These are phyloP conservation scores for Channa striata DNA, from an alignment of 2,797 vertebrate species.

Conservation along the genomic window DNA sequence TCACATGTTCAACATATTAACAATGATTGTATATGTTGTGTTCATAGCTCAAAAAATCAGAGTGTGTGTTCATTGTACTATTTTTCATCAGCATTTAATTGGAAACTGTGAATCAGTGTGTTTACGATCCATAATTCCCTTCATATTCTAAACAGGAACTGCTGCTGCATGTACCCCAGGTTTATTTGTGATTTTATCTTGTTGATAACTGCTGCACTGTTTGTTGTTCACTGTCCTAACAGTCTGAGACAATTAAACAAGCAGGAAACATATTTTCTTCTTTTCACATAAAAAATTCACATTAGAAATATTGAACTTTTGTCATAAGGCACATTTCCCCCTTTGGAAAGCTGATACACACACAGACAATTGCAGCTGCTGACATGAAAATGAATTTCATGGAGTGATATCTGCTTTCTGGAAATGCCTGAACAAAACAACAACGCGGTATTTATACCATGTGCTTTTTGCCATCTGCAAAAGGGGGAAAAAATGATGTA, in stretches of 20 bases:
- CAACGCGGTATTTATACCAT: conserved; percentile 30
- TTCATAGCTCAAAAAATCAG: too few species aligned
- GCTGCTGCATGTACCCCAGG: background rate
- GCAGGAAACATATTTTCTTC: too few species aligned
- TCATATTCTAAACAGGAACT: background rate
- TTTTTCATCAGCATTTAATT: background rate
- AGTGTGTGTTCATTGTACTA: background rate
- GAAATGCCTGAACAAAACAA: conserved; percentile 15
- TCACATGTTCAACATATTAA: too few species aligned
- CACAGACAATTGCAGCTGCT: conserved; percentile 27
- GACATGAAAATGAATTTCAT: conserved; percentile 10
- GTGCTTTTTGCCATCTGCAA: conserved; percentile 22
- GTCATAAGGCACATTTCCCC: background rate
- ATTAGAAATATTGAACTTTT: background rate
- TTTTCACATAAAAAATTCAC: too few species aligned
- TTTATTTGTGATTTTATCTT: background rate
- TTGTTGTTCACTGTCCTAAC: too few species aligned
- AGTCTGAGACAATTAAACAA: too few species aligned
- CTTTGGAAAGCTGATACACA: background rate
- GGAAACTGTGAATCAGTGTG: background rate
- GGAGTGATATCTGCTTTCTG: conserved; percentile 11
- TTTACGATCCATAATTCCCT: background rate
- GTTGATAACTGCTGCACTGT: background rate
- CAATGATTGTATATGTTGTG: too few species aligned
- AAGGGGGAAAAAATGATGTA: conserved; percentile 9